Percentiles rank a stretch among this genome's conserved stretches.
Conservation (phyloP, 2,888 invertebrate species). For the Orthosia gothica region DNA sequence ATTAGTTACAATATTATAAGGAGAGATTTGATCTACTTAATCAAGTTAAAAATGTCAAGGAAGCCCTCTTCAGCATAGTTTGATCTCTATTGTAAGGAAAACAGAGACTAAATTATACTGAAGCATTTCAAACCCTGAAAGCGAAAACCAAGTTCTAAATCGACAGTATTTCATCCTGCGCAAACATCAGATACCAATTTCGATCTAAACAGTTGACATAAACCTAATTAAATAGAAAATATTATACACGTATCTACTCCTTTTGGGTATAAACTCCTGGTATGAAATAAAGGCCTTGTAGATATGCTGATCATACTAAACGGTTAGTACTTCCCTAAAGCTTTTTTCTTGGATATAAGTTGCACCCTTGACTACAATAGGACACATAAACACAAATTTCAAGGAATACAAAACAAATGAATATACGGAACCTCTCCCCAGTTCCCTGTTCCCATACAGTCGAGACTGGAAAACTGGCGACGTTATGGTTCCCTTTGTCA, state of each 20-base stretch:
- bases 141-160: not conserved
- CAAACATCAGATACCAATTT: not conserved
- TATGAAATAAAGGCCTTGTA: too few relatives aligned
- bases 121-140: not conserved
- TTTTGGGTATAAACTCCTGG: not conserved
- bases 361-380: conserved; percentile 19
- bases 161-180: not conserved
- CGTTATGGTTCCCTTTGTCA: not conserved
- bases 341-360: not conserved
- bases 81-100: not conserved
- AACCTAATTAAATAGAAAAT: not conserved
- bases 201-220: too few relatives aligned
- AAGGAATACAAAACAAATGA: not conserved
- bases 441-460: not conserved
- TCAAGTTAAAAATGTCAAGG: not conserved
- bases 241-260: not conserved
- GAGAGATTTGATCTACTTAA: not conserved
- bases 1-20: too few relatives aligned
- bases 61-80: not conserved
- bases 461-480: not conserved
- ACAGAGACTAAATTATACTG: too few relatives aligned
- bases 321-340: too few relatives aligned
- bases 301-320: too few relatives aligned
- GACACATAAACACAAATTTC: not conserved
- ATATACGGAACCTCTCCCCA: conserved; percentile 7